A percentile compares a stretch with the other conserved stretches of the same genome.
Evolutionary conservation across 2,113 vertebrate genomes (phyloP).

Genomic region (Suncus etruscus): DNA sequence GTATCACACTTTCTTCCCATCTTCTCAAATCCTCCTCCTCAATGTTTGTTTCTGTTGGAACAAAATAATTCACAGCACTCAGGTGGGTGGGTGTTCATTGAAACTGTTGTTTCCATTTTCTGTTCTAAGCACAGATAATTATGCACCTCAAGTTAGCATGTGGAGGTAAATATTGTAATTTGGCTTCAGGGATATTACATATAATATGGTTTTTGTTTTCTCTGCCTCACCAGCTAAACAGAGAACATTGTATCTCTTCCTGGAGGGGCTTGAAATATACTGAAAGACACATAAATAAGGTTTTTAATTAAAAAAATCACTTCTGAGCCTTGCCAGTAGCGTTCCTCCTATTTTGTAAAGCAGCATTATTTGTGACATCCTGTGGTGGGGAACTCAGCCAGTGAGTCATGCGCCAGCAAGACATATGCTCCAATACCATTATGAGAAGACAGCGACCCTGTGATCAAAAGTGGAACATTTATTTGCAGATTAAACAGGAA

Average conservation of each 20-base stretch:
- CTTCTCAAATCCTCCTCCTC: not conserved
- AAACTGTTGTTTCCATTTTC: conserved; percentile 61
- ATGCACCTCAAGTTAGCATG: conserved; percentile 47
- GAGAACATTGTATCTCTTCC: conserved; percentile 41
- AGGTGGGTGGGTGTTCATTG: conserved; percentile 62
- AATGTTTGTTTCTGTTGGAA: conserved; percentile 60
- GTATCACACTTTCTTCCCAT: not conserved
- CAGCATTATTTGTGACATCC: conserved; percentile 69
- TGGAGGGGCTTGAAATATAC: conserved; percentile 57
- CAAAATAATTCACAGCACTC: conserved; percentile 58
- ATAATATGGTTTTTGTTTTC: conserved; percentile 71
- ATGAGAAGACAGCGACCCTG: not conserved
- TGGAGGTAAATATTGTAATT: conserved; percentile 73
- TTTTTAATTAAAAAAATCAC: conserved; percentile 61
- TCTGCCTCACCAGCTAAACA: conserved; percentile 52
- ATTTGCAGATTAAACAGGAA: conserved; percentile 68
- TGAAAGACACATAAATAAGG: conserved; percentile 56
- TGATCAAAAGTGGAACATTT: not conserved
- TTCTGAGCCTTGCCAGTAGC: conserved; percentile 10
- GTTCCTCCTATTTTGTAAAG: conserved; percentile 41
- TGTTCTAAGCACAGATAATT: conserved; percentile 74
- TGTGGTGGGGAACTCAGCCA: not conserved
- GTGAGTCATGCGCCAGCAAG: conserved; percentile 59
- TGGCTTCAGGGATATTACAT: conserved; percentile 59
- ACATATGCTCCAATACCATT: conserved; percentile 2